These are phyloP conservation scores for Artibeus jamaicensis DNA, from an alignment of 2,797 vertebrate genomes.

Conservation along the genomic window DNA sequence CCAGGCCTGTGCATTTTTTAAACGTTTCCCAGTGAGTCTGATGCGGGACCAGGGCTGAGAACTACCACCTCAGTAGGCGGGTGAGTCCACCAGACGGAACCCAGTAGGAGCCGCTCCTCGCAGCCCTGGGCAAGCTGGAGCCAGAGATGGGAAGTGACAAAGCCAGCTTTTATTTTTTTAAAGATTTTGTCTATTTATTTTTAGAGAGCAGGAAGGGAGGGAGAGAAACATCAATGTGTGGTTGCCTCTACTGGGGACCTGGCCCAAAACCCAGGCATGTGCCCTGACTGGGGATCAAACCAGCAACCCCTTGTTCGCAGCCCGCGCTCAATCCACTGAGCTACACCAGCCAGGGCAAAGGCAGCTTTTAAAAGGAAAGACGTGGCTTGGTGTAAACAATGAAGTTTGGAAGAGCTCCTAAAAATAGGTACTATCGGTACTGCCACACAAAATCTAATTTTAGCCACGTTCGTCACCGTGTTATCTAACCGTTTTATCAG, in stretches of 20 bases:
- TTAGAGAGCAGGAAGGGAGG: too few species aligned
- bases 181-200: too few species aligned
- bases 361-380: not conserved
- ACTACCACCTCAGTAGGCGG: too few species aligned
- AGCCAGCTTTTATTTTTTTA: not conserved
- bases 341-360: too few species aligned
- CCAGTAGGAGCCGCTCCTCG: not conserved
- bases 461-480: not conserved
- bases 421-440: not conserved
- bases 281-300: too few species aligned
- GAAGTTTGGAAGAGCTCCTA: not conserved
- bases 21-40: not conserved
- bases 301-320: too few species aligned
- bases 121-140: not conserved
- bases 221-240: too few species aligned
- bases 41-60: not conserved
- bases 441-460: not conserved
- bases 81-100: rapidly evolving
- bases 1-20: not conserved
- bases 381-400: not conserved
- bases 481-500: not conserved
- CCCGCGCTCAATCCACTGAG: too few species aligned
- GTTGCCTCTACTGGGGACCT: too few species aligned
- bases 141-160: not conserved
- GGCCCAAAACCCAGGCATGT: too few species aligned